Base-by-base conservation (phyloP, 2,888 invertebrate species). In the Xylophagus ater region DNA sequence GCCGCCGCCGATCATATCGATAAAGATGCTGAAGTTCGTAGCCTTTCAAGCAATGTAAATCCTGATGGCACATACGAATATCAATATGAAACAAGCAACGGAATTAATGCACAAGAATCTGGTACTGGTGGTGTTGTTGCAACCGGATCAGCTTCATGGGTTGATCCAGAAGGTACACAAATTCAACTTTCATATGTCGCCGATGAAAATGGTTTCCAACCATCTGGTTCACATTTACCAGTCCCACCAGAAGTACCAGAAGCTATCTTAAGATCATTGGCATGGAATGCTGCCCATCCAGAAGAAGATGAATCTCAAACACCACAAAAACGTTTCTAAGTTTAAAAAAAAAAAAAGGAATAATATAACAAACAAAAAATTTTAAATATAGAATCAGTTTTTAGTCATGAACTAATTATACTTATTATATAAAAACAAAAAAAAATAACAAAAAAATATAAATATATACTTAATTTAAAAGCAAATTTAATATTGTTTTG, bases 11-110 rank as follows among this genome's bases (percentile, higher is more conserved):
- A 55, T 44, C 47, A 54, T 18, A 56, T 47, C 26, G 60, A 62
- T 48, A 59, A 55, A 12, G 44, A 33, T 9, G 61, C 62, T 2
- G 54, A 60, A 36, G 51, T 2, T 46, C 55, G 48, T 62, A 73
- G 40, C 63, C 72, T 37, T 44, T 53, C 28, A 60, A 69, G 40
- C 37, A 53, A 62, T 33, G 23, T 55, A 3, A 54, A 53, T 43
- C 56, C 58, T 40, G 73, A 74, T 42, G 56, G 65, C 14, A 51
- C 55, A 34, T 76, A 60, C 57, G 37, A 51, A 0, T 72, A 59
- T 53, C 38, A 43, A 4, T 77, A 55, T 52, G 63, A 73, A 49
- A 76, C 78, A 47, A 64, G 65, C 12, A 78, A 79, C 52, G 78
- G 77, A 14, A 79, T 78, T 53, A 41, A 55, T 0, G 73, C 58